phyloP scores from a whole-genome alignment of 2,797 vertebrate species.

The Tokudaia tokunoshimensis region DNA sequence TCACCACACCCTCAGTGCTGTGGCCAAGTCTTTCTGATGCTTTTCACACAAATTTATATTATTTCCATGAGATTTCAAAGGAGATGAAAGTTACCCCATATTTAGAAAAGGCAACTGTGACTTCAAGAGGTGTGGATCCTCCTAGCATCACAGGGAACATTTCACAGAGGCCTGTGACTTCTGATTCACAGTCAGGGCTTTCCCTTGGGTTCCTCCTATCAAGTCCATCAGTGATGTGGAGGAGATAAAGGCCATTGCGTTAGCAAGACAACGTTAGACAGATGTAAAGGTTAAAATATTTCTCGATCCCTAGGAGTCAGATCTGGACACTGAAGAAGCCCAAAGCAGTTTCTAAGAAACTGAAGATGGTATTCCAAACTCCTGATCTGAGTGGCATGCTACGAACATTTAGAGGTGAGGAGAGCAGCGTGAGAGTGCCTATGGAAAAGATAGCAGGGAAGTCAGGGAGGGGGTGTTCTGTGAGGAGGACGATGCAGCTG shows the following conservation, averaged over 20 bases:
- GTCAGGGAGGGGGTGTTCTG: neutral
- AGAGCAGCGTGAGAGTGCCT: neutral
- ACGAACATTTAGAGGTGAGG: constrained; percentile 58
- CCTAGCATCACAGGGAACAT: neutral
- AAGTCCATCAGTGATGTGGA: neutral
- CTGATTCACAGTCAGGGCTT: neutral
- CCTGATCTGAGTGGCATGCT: constrained; percentile 69
- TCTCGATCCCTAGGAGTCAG: constrained; percentile 64
- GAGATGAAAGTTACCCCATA: neutral
- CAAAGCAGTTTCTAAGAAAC: constrained; percentile 47
- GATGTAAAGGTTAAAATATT: neutral
- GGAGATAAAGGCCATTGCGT: neutral
- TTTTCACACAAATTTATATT: neutral
- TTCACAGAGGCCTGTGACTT: neutral
- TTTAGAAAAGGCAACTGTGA: constrained; percentile 9
- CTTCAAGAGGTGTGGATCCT: neutral
- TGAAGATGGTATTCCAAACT: constrained; percentile 28
- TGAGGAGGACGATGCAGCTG: neutral
- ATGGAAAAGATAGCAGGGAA: neutral
- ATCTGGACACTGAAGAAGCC: constrained; percentile 76
- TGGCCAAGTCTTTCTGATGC: neutral
- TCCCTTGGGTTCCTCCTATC: neutral
- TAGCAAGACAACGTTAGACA: neutral
- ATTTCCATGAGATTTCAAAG: neutral
- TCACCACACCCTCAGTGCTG: neutral